Evolutionary conservation across 2,113 vertebrate species (phyloP), one percentile per base, ranked within the genome.

Genomic region (Galemys pyrenaicus): DNA sequence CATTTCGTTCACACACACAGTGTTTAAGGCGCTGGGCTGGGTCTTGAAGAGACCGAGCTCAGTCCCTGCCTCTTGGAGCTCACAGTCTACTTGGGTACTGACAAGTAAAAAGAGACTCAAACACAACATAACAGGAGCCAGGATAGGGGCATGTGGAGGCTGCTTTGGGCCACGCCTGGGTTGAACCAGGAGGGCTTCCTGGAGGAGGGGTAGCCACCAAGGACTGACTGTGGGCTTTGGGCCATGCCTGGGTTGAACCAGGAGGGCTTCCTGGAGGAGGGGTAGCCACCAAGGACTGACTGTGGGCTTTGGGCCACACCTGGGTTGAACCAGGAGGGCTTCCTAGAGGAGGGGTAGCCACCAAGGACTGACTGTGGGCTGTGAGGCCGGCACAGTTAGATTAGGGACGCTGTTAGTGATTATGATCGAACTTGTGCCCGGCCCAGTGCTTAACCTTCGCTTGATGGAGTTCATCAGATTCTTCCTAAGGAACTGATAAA

Each of bases 401-500:
- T 49, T 28, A 77, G 26, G 4, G 39, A 88, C 9, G 39, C 44
- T 51, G 35, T 62, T 17, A 12, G 9, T 6, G 56, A 58, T 22
- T 13, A 17, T n/a, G 30, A 16, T 28, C 20, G 28, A 19, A 39
- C 39, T n/a, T 64, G 32, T 35, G n/a, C 4, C 67, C 12, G 35
- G 2, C 20, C 35, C 51, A 17, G 51, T 17, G 4, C 51, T 54
- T 54, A 17, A 54, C 70, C 37, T 82, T 16, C 6, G 56, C 24
- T 2, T 6, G 71, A 89, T 68, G 0, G 12, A 37, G 16, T 3
- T 22, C 37, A 6, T 75, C 54, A 9, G 58, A 28, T 64, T 88
- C 94, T 49, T 64, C 85, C 94, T 49, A 37, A 81, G 35, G 60
- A 79, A 62, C 37, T 41, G 71, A 81, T 82, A 58, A 28, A 24